Conservation (phyloP, 2,113 vertebrate species). For the Zootoca vivipara region DNA sequence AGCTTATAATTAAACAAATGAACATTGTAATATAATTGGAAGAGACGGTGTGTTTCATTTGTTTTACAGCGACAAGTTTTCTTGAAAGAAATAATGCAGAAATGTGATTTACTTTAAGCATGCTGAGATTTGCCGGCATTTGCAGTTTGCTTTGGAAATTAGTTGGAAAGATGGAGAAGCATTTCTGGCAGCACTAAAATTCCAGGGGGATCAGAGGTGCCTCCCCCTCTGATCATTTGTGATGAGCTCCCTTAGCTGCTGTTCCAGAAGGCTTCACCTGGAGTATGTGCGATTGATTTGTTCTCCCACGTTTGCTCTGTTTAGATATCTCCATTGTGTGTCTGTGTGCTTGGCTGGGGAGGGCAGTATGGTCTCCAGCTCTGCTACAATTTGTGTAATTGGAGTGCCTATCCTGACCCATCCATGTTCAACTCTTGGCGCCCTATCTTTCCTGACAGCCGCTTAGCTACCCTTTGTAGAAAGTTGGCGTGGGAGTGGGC, state of each 20-base stretch:
- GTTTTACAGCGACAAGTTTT: slow-evolving; percentile 8
- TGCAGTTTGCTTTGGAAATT: neutral
- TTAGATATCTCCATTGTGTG: too few relatives aligned
- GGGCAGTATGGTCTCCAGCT: neutral
- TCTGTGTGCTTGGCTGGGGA: neutral
- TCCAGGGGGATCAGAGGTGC: neutral
- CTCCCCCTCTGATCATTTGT: neutral
- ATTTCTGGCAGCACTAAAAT: neutral
- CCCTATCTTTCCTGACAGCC: neutral
- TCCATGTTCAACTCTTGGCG: neutral
- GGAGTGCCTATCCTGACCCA: neutral
- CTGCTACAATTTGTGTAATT: neutral
- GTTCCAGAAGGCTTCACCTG: neutral
- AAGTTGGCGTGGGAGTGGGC: neutral
- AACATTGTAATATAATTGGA: slow-evolving; percentile 25
- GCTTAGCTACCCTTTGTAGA: neutral
- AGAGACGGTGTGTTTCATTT: slow-evolving; percentile 13
- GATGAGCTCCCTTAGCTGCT: neutral
- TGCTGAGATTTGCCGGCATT: slow-evolving; percentile 8
- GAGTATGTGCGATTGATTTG: neutral
- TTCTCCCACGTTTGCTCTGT: neutral
- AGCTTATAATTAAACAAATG: slow-evolving; percentile 44
- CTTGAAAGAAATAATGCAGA: slow-evolving; percentile 25
- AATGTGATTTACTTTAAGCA: neutral
- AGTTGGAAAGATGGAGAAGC: neutral